phyloP scores from a whole-genome alignment of 2,888 invertebrate genomes.

The Microctonus brassicae region DNA sequence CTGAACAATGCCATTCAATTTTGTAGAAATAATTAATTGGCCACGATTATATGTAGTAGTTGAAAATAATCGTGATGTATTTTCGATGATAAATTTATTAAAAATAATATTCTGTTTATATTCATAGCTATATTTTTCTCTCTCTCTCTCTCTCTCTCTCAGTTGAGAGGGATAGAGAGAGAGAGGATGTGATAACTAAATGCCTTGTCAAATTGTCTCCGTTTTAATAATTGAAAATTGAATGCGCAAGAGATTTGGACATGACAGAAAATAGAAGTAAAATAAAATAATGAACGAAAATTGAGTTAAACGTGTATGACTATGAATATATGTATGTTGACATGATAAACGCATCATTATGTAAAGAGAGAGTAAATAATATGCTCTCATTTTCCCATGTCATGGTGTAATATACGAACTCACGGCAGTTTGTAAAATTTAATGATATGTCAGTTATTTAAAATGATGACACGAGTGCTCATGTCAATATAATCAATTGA shows the following conservation, averaged over 20 bases:
- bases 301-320: background rate
- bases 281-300: constrained; percentile 22
- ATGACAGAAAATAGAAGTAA: constrained; percentile 13
- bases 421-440: constrained; percentile 33
- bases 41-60: background rate
- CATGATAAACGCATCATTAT: constrained; percentile 41
- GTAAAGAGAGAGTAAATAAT: constrained; percentile 24
- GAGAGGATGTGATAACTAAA: constrained; percentile 7
- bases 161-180: background rate
- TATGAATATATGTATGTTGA: constrained; percentile 16
- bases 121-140: background rate
- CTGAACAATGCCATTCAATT: constrained; percentile 10
- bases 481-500: constrained; percentile 1
- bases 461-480: background rate
- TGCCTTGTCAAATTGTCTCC: background rate
- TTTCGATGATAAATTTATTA: background rate
- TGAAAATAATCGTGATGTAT: background rate
- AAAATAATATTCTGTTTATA: background rate
- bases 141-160: too few relatives aligned
- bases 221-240: constrained; percentile 10
- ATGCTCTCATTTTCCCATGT: constrained; percentile 30
- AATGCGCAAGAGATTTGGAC: constrained; percentile 1
- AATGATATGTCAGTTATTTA: constrained; percentile 44
- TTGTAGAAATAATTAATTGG: background rate
- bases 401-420: constrained; percentile 13